A percentile compares a stretch with the other conserved stretches of the same genome.
Conservation (phyloP, 2,113 vertebrate genomes). For the Ciconia maguari region DNA sequence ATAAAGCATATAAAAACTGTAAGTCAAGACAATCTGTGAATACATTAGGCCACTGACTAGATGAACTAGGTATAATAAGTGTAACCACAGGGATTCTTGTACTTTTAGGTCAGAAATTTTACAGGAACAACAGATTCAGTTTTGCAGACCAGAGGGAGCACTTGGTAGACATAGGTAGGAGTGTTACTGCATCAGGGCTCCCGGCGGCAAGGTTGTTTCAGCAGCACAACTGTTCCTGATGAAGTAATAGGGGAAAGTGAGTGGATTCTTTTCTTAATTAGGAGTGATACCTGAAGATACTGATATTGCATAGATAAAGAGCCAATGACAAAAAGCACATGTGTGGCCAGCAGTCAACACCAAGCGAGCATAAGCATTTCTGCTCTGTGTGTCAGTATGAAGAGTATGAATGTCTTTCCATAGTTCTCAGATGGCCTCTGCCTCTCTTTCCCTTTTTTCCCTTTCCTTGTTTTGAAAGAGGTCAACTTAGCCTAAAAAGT, state of each 20-base stretch:
- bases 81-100: neutral
- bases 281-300: neutral
- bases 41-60: neutral
- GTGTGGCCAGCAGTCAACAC: neutral
- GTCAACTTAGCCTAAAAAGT: neutral
- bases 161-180: neutral
- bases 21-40: neutral
- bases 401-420: neutral
- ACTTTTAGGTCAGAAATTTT: constrained; percentile 25
- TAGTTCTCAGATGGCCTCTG: neutral
- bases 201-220: neutral
- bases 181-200: neutral
- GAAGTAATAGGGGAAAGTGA: neutral
- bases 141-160: neutral
- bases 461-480: neutral
- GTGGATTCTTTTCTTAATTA: neutral
- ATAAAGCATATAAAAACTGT: neutral
- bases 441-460: neutral
- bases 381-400: neutral
- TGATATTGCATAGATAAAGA: neutral
- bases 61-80: neutral
- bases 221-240: neutral
- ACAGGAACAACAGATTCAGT: neutral
- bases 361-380: neutral
- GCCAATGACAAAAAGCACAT: neutral